These are phyloP conservation scores for Oligia latruncula DNA, from an alignment of 2,888 invertebrate genomes.

Conservation along the genomic window DNA sequence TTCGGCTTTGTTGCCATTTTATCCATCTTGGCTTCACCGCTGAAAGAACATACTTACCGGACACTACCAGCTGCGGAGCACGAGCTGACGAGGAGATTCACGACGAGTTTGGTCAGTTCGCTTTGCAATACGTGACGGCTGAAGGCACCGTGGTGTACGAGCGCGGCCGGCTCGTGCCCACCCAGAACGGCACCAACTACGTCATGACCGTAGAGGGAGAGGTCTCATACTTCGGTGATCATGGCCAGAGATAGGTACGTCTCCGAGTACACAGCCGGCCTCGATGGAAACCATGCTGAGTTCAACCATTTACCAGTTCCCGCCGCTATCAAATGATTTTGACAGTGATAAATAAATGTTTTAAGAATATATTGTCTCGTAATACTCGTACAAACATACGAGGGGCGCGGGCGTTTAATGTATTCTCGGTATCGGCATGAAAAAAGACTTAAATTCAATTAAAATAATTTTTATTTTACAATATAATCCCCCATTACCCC, in stretches of 20 bases:
- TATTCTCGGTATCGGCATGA: too few species aligned
- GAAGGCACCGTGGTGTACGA: slow-evolving; percentile 78
- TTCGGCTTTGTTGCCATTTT: slow-evolving; percentile 10
- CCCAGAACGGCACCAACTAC: slow-evolving; percentile 67
- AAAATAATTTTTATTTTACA: too few species aligned
- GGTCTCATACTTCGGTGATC: slow-evolving; percentile 76
- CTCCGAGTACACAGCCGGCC: slow-evolving; percentile 77
- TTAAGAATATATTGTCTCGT: not conserved
- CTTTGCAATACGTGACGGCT: slow-evolving; percentile 77
- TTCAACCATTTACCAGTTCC: slow-evolving; percentile 73
- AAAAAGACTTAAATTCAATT: too few species aligned
- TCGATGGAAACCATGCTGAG: slow-evolving; percentile 74
- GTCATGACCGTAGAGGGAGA: slow-evolving; percentile 78
- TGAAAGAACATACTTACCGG: slow-evolving; percentile 8
- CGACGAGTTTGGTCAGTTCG: slow-evolving; percentile 76
- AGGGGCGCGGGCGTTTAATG: too few species aligned
- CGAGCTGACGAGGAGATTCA: slow-evolving; percentile 69
- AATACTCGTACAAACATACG: too few species aligned
- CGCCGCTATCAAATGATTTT: not conserved
- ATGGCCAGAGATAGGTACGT: slow-evolving; percentile 75
- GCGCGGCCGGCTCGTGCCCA: slow-evolving; percentile 75
- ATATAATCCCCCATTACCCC: too few species aligned
- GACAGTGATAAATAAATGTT: slow-evolving; percentile 15
- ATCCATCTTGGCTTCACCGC: slow-evolving; percentile 16
- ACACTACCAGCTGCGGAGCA: slow-evolving; percentile 68